Percentiles rank a stretch among this genome's conserved stretches.
Evolutionary conservation across 2,797 vertebrate genomes (phyloP).

Genomic region (Callimico goeldii): DNA sequence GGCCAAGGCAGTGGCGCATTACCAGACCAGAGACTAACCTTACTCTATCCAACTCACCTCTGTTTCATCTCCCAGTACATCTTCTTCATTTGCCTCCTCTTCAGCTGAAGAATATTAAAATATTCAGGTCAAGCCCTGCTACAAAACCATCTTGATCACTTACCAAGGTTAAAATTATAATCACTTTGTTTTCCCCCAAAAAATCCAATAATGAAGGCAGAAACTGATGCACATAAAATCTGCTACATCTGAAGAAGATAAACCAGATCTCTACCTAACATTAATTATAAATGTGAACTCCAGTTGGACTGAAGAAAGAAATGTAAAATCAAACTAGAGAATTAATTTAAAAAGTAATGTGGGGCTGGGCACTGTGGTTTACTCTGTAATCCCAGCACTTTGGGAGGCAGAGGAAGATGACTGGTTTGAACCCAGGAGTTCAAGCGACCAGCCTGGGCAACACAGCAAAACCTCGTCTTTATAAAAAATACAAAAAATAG

Average conservation of each 20-base stretch:
- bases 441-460: neutral
- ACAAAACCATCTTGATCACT: slow-evolving; percentile 18
- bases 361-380: neutral
- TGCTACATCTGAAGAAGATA: slow-evolving; percentile 1
- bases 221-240: slow-evolving; percentile 23
- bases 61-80: slow-evolving; percentile 88
- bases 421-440: neutral
- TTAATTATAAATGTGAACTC: slow-evolving; percentile 36
- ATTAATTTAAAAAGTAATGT: slow-evolving; percentile 57
- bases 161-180: slow-evolving; percentile 58
- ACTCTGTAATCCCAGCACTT: neutral
- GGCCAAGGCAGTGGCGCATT: neutral
- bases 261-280: slow-evolving; percentile 40
- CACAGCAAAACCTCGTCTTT: neutral
- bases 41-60: slow-evolving; percentile 82
- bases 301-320: slow-evolving; percentile 22
- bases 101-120: slow-evolving; percentile 82
- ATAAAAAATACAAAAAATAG: neutral
- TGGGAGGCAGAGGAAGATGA: neutral
- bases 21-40: slow-evolving; percentile 46
- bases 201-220: slow-evolving; percentile 56
- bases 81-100: slow-evolving; percentile 88
- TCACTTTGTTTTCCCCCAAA: slow-evolving; percentile 27
- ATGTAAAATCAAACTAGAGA: slow-evolving; percentile 33
- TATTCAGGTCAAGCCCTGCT: slow-evolving; percentile 22